phyloP scores from a whole-genome alignment of 2,888 invertebrate species.

The Tetanocera ferruginea region DNA sequence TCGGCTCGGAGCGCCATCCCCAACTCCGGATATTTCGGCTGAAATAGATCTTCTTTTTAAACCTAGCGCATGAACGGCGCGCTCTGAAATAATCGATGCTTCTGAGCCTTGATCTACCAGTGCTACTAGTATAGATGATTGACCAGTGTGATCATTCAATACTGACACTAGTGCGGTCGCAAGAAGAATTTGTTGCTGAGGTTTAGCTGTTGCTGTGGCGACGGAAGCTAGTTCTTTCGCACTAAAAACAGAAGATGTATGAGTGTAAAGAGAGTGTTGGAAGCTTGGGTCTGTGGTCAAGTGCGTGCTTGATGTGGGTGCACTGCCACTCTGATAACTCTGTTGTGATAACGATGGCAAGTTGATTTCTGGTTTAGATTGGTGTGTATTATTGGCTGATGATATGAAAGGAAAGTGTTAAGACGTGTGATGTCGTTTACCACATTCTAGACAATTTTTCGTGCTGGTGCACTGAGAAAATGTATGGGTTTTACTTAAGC shows the following conservation, averaged over 20 bases:
- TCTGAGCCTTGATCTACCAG: conserved; percentile 35
- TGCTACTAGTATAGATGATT: conserved; percentile 9
- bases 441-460: conserved; percentile 1
- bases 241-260: not conserved
- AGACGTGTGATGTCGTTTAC: conserved; percentile 11
- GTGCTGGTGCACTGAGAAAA: conserved; percentile 9
- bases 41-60: conserved; percentile 11
- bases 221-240: not conserved
- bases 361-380: not conserved
- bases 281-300: not conserved
- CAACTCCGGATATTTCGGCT: conserved; percentile 32
- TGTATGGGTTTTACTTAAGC: conserved; percentile 24
- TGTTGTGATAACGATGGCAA: not conserved
- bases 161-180: conserved; percentile 12
- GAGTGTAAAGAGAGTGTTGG: no score
- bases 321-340: not conserved
- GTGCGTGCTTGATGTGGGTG: not conserved
- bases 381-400: not conserved
- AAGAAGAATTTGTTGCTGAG: conserved; percentile 7
- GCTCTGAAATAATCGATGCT: conserved; percentile 31
- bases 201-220: not conserved
- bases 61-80: conserved; percentile 22
- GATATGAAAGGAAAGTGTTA: conserved; percentile 8
- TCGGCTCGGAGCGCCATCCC: not conserved
- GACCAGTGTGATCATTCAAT: conserved; percentile 11